phyloP scores from a whole-genome alignment of 2,888 invertebrate genomes.

The Perizoma flavofasciatum region DNA sequence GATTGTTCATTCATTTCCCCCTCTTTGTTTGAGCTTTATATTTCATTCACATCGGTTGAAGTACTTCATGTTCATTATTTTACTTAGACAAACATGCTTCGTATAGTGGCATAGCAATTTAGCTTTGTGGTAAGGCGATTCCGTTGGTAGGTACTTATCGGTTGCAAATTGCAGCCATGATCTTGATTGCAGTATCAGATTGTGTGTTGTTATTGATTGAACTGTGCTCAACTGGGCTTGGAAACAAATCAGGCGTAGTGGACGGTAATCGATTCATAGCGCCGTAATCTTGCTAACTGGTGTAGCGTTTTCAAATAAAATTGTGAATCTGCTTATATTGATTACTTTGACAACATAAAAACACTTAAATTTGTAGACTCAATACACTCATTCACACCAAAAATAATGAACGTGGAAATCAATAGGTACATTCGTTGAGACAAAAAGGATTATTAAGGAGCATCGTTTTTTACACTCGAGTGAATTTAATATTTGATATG shows the following conservation, averaged over 20 bases:
- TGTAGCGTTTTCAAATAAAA: conserved; percentile 3
- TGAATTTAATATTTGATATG: too few relatives aligned
- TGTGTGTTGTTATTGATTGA: conserved; percentile 20
- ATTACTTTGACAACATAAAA: too few relatives aligned
- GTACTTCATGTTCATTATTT: conserved; percentile 11
- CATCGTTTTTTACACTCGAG: too few relatives aligned
- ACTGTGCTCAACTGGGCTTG: conserved; percentile 11
- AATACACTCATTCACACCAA: too few relatives aligned
- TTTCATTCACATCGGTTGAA: conserved; percentile 27
- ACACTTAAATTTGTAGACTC: too few relatives aligned
- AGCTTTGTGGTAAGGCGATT: conserved; percentile 35
- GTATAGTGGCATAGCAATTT: conserved; percentile 19
- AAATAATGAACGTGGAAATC: too few relatives aligned
- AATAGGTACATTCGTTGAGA: too few relatives aligned
- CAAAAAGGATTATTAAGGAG: too few relatives aligned
- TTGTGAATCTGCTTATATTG: background rate
- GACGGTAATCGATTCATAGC: conserved; percentile 5
- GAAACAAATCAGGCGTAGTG: conserved; percentile 21
- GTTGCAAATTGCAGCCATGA: conserved; percentile 28
- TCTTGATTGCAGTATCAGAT: conserved; percentile 31
- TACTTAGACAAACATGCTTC: background rate
- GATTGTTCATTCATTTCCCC: conserved; percentile 42
- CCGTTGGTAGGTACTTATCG: conserved; percentile 31
- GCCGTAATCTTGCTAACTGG: conserved; percentile 6
- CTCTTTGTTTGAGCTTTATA: conserved; percentile 30